phyloP scores from a whole-genome alignment of 1,140 invertebrate genomes.

The Solenopsis fugax region DNA sequence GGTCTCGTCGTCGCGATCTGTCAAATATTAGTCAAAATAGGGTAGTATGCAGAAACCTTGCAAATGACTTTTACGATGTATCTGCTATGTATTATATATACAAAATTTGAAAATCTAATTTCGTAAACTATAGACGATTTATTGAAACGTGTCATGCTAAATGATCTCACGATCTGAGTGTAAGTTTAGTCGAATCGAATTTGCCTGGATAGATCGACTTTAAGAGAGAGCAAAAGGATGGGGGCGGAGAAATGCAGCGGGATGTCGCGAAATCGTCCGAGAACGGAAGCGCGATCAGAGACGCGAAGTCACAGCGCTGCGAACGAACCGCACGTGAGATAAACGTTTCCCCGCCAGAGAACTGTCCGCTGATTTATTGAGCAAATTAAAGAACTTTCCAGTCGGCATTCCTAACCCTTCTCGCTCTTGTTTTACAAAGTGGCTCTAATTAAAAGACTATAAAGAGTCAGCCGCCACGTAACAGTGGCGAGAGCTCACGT shows the following conservation, averaged over 20 bases:
- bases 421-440: conserved; percentile 78
- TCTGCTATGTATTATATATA: neutral
- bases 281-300: conserved; percentile 60
- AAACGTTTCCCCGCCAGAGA: conserved; percentile 64
- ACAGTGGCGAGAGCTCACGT: conserved; percentile 74
- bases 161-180: neutral
- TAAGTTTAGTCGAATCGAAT: neutral
- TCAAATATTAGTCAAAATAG: conserved; percentile 54
- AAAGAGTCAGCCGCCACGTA: conserved; percentile 78
- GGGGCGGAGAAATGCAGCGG: conserved; percentile 17
- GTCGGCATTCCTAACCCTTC: conserved; percentile 77
- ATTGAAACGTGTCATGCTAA: neutral
- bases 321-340: conserved; percentile 68
- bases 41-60: neutral
- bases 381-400: conserved; percentile 82
- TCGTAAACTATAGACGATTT: neutral
- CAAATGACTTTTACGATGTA: neutral
- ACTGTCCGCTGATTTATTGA: conserved; percentile 79
- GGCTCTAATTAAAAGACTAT: conserved; percentile 82
- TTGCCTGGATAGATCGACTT: neutral
- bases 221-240: neutral
- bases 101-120: neutral
- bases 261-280: conserved; percentile 45
- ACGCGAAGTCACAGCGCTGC: conserved; percentile 21
- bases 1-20: conserved; percentile 55